Evolutionary conservation across 1,140 invertebrate genomes (phyloP), one percentile per base, ranked within the genome.

Genomic region (Telenomus remus): DNA sequence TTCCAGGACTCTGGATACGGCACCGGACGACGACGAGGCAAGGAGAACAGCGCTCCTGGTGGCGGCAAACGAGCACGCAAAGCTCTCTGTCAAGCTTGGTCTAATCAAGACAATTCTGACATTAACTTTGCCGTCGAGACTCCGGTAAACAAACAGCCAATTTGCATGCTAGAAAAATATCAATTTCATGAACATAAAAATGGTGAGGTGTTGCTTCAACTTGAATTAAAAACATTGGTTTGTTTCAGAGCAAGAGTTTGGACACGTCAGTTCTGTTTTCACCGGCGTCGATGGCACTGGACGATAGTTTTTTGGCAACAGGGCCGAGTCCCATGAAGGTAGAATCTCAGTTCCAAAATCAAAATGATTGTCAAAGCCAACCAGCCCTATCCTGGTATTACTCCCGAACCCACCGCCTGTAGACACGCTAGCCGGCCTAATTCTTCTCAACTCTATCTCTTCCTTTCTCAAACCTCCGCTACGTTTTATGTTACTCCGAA

Each of bases 251-350:
- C 85, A 96, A 96, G 89, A 95, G 94, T 48, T 86, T 97, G 81
- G 91, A 95, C 78, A 92, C 92, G 27, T 95, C 94, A 6, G 91
- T 94, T 10, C 85, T 95, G 64, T 96, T 97, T 81, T 96, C 95
- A 0, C 95, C 96, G 1, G 93, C 95, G 9, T 95, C 94, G 4
- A 95, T 96, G 80, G 89, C 92, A 11, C 87, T 91, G 64, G 91
- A 92, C 42, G 75, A 86, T 75, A 88, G 85, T 80, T 88, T 88
- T 49, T 74, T 88, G 55, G 79, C 85, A 35, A 82, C 84, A 61
- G 86, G 85, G 53, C 82, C 86, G 35, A 88, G 86, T 80, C 86
- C 87, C 19, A 73, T 85, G 50, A 88, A 88, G 87, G 87, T 88
- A 88, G 86, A 87, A 39, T 53, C 68, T 64, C 81, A 79, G 69